These are phyloP conservation scores for Trialeurodes vaporariorum DNA, from an alignment of 1,140 invertebrate species.

Conservation along the genomic window DNA sequence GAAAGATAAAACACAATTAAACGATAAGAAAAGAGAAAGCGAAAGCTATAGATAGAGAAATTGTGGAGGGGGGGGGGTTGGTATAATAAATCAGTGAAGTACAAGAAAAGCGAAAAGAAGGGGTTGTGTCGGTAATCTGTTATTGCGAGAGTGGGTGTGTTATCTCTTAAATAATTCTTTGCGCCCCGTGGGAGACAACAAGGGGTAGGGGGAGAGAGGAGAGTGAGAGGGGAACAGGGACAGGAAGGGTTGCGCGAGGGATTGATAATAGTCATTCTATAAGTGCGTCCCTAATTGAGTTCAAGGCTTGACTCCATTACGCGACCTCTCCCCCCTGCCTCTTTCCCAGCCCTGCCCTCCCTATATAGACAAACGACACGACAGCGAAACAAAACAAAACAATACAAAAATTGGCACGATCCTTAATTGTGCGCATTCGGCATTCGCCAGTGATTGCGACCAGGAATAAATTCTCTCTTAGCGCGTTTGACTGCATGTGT, in stretches of 20 bases:
- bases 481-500: too few relatives aligned
- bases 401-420: neutral
- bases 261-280: conserved; percentile 1
- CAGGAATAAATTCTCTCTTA: too few relatives aligned
- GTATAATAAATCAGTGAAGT: neutral
- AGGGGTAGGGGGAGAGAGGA: neutral
- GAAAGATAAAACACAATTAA: too few relatives aligned
- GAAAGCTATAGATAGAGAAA: too few relatives aligned
- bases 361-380: neutral
- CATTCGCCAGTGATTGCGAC: too few relatives aligned
- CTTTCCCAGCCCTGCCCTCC: too few relatives aligned
- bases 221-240: too few relatives aligned
- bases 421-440: neutral
- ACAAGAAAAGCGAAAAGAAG: neutral
- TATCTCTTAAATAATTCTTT: conserved; percentile 1
- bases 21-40: too few relatives aligned
- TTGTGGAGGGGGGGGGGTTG: too few relatives aligned
- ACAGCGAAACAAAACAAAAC: neutral
- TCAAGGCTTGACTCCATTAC: neutral
- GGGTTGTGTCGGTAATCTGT: neutral
- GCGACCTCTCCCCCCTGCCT: neutral
- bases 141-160: neutral
- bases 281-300: neutral
- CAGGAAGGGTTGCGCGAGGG: too few relatives aligned
- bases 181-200: neutral